Base-by-base conservation (phyloP, 2,888 invertebrate species). In the Eustalomyia histrio region DNA sequence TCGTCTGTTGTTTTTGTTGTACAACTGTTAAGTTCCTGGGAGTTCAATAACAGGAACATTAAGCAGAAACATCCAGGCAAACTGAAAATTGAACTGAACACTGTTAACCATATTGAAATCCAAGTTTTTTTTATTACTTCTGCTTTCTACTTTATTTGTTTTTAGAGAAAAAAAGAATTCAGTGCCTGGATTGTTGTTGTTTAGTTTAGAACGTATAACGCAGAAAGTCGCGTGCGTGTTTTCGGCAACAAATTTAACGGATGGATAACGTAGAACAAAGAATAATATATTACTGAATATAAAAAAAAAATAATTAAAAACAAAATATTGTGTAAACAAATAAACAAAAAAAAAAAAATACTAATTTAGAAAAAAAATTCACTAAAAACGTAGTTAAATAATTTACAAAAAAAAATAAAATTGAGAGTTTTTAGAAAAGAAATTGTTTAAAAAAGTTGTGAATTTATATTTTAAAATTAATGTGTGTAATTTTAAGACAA, bases 131-230 rank as follows among this genome's bases (percentile, higher is more conserved):
- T 58, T 57, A 55, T 17, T 57, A 21, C 24, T 63, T n/a, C 14
- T 39, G 14, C 47, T 47, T 47, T 21, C 43, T 63, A 47, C 14
- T 21, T 47, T 47, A 29, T 65, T 35, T 58, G 9, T 60, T 18
- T 35, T 29, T 65, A 50, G 72, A 71, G 75, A 68, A 68, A 47
- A 52, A 75, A 60, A 74, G 63, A 47, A 80, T 85, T 87, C 85
- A 89, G 89, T 89, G 89, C 89, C 89, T 87, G 89, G 89, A 89
- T 89, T 86, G 88, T 87, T 89, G 88, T 88, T 89, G 88, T 85
- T 86, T 85, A 86, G 89, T 87, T 85, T 84, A 87, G 85, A 85
- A 80, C 84, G 74, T 83, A 84, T 83, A 79, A 84, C 76, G 74
- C 82, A 84, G 84, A 75, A 80, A 47, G 63, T 57, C 81, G 79